Base-by-base conservation (phyloP, 2,113 vertebrate genomes). In the Orcinus orca region DNA sequence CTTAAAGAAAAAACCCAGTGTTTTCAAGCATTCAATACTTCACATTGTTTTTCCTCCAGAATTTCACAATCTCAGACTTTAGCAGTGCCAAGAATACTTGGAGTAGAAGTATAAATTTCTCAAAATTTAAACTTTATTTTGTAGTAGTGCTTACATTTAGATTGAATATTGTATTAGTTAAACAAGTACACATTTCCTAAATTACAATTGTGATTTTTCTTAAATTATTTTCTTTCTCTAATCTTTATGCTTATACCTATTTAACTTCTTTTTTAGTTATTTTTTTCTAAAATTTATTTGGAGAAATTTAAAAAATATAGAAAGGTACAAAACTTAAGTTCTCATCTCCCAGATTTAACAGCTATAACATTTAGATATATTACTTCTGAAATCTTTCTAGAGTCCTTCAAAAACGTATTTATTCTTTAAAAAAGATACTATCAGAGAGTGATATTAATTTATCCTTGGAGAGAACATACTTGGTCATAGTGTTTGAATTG, bases 191-290 rank as follows among this genome's bases (percentile, higher is more conserved):
- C 11, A 73, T 88, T 88, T 85, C 26, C 47, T 84, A 55, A 95
- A 62, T 80, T 92, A 65, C 17, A 80, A 50, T 12, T 26, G 8
- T 92, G 76, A 15, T 55, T 84, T 91, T 83, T 20, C 36, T 4
- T 92, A 80, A 90, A 88, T 87, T 50, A 67, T 65, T 87, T 94
- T 94, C 63, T 70, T 90, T 90, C 26, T 81, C 73, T 68, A 77
- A 36, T 83, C 58, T 92, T 44, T 79, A 77, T 92, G 38, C 11
- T 70, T 83, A 71, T 88, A 6, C 23, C 13, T 95, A 31, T 92
- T 71, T 13, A 38, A 95, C 71, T 85, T 88, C 8, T 82, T 47
- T 88, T 89, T 74, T 20, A 23, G 29, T 26, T 65, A 23, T 29
- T 79, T 70, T 47, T 50, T 33, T 55, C 38, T 85, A 86, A 74